Evolutionary conservation across 2,113 vertebrate species (phyloP).

Genomic region (Nestor notabilis): DNA sequence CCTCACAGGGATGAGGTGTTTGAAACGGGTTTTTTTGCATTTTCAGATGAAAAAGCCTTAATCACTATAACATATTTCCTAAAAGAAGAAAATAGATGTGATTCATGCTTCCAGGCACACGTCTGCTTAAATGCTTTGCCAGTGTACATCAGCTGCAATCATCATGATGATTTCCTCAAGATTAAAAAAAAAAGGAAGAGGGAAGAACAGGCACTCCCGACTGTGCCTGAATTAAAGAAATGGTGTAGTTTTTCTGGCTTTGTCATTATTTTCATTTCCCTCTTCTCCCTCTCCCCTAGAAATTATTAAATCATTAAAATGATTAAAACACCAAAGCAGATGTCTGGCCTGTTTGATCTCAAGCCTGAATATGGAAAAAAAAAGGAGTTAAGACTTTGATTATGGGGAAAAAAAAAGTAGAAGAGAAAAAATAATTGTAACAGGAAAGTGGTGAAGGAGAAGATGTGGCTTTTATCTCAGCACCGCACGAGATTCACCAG

Average conservation of each 20-base stretch:
- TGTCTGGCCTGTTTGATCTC: conserved; percentile 77
- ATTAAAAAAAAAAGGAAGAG: neutral
- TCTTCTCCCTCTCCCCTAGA: conserved; percentile 18
- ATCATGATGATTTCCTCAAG: neutral
- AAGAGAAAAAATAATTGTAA: conserved; percentile 34
- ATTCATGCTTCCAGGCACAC: neutral
- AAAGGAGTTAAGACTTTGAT: conserved; percentile 69
- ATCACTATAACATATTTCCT: neutral
- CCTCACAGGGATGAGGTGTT: neutral
- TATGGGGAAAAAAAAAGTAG: conserved; percentile 42
- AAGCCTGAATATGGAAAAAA: conserved; percentile 63
- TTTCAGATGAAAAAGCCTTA: neutral
- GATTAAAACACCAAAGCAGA: conserved; percentile 66
- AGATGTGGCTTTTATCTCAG: conserved; percentile 77
- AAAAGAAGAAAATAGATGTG: neutral
- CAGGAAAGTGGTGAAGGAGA: conserved; percentile 63
- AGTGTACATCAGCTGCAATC: neutral
- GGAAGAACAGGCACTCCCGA: neutral
- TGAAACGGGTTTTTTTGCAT: neutral
- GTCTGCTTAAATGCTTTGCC: neutral
- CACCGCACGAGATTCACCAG: neutral
- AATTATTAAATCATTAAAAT: conserved; percentile 65
- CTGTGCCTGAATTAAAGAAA: conserved; percentile 15
- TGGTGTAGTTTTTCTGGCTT: conserved; percentile 45
- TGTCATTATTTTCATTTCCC: conserved; percentile 62